Evolutionary conservation across 2,113 vertebrate genomes (phyloP).

Genomic region (Stomatorhinus ivindoensis): DNA sequence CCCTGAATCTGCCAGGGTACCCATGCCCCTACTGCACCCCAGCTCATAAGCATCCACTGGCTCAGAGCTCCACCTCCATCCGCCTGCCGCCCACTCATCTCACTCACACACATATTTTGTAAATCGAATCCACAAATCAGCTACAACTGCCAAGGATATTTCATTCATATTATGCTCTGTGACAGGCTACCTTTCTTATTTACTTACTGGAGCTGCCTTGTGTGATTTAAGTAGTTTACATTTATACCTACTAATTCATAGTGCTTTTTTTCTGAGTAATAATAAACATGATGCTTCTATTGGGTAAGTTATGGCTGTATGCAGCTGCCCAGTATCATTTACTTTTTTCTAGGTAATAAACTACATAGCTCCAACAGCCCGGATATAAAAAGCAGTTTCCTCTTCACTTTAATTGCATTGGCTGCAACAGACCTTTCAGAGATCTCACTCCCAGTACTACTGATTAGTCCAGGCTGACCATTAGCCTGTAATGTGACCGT

Average conservation of each 20-base stretch:
- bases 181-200: not conserved
- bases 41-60: not conserved
- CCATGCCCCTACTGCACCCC: not conserved
- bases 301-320: not conserved
- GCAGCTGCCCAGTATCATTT: not conserved
- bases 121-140: not conserved
- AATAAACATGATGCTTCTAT: not conserved
- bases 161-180: not conserved
- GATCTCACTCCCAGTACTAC: not conserved
- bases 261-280: not conserved
- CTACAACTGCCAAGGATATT: not conserved
- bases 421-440: not conserved
- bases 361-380: not conserved
- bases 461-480: not conserved
- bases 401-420: slow-evolving; percentile 13
- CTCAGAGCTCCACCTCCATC: not conserved
- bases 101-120: not conserved
- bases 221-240: not conserved
- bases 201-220: not conserved
- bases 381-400: not conserved
- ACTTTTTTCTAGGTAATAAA: not conserved
- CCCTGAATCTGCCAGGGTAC: not conserved
- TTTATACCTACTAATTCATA: not conserved
- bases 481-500: not conserved
- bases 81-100: not conserved